Base-by-base conservation (phyloP, 2,888 invertebrate genomes). In the Tholera decimalis region DNA sequence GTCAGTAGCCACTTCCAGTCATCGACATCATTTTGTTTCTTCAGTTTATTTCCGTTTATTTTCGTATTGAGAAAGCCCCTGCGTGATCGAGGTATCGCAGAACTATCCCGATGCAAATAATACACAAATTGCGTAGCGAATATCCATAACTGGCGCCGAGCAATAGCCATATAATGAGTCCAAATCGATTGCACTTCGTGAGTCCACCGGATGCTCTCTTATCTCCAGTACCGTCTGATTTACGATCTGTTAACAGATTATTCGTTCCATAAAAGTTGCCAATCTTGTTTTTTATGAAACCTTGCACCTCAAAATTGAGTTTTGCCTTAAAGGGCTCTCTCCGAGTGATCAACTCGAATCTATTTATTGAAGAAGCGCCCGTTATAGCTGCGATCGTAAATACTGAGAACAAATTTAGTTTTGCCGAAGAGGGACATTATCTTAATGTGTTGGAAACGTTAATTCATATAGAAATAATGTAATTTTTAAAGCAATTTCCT, bases 91-190 rank as follows among this genome's bases (percentile, higher is more conserved):
- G 85, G 90, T 86, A 84, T 84, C 85, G 85, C 86, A 84, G 83
- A 84, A 83, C 85, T 85, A 88, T 88, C 87, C 83, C 85, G 89
- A 92, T 92, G 91, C 91, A 91, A 93, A 93, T 92, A 89, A 89
- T 87, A 85, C 88, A 88, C 89, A 93, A 93, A 93, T 93, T 93
- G 91, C 92, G 75, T 87, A 85, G 86, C 87, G 88, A 91, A 90
- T 89, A 85, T 90, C 90, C 88, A 88, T 89, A 89, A 87, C 89
- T 85, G 88, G 90, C 89, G 87, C 89, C 88, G 87, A 85, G 86
- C 87, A 88, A 91, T 92, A 85, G 88, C 85, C 82, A 88, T 87
- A 89, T 92, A 92, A 93, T 91, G 88, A 91, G 85, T 86, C 85
- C 77, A 91, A 92, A 92, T 91, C 90, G 90, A 91, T 89, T 89